phyloP scores from a whole-genome alignment of 2,113 vertebrate genomes.

The Antennarius striatus region DNA sequence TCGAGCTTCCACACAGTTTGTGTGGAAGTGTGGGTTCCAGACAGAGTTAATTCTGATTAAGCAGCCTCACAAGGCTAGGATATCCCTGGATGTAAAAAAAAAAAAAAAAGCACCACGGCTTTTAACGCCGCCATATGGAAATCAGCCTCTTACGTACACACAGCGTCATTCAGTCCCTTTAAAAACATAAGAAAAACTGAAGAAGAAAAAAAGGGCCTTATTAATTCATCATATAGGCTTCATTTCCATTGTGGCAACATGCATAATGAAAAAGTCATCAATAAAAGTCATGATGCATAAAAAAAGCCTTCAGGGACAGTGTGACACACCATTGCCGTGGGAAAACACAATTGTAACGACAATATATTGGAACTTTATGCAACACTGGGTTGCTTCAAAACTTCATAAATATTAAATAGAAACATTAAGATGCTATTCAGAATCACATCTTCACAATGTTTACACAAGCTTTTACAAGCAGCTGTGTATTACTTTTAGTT shows the following conservation, averaged over 20 bases:
- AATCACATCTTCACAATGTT: not conserved
- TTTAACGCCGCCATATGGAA: conserved; percentile 36
- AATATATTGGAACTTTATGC: not conserved
- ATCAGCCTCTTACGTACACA: conserved; percentile 19
- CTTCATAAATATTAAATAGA: not conserved
- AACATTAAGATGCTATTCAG: not conserved
- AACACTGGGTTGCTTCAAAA: not conserved
- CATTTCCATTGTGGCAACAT: conserved; percentile 25
- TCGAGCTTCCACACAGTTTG: conserved; percentile 1
- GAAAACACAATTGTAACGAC: not conserved
- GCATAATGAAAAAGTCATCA: conserved; percentile 28
- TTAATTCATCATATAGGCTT: conserved; percentile 37
- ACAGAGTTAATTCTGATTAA: conserved; percentile 73
- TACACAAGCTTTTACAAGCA: not conserved
- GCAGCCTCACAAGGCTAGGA: conserved; percentile 62
- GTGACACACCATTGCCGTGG: not conserved
- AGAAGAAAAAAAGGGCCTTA: not conserved
- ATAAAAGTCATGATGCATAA: conserved; percentile 26
- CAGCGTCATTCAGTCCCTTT: conserved; percentile 12
- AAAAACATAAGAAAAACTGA: conserved; percentile 10
- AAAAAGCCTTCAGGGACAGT: conserved; percentile 17
- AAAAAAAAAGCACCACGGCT: conserved; percentile 15
- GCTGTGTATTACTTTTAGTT: conserved; percentile 27
- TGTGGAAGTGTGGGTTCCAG: conserved; percentile 33
- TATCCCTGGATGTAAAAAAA: conserved; percentile 57